These are phyloP conservation scores for Spodoptera litura DNA, from an alignment of 1,140 invertebrate species.

Conservation along the genomic window DNA sequence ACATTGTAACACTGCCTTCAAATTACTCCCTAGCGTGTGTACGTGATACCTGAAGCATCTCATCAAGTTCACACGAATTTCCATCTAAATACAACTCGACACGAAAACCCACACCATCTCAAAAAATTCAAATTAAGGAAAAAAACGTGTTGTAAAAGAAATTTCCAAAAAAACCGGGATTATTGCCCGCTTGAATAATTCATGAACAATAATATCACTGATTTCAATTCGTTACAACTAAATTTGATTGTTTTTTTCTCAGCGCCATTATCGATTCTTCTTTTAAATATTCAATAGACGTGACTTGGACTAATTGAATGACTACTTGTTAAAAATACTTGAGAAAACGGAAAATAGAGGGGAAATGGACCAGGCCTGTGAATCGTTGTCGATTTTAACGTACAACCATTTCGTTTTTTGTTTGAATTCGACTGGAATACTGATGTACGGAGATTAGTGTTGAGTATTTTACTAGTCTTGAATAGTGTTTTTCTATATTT, in stretches of 20 bases:
- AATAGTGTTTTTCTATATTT: too few species aligned
- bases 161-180: constrained; percentile 1
- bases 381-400: neutral
- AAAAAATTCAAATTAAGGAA: constrained; percentile 15
- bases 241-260: constrained; percentile 35
- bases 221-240: constrained; percentile 31
- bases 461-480: neutral
- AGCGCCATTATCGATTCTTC: constrained; percentile 14
- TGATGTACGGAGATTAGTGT: neutral
- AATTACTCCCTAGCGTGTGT: neutral
- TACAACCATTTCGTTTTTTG: neutral
- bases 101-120: neutral
- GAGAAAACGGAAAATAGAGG: neutral
- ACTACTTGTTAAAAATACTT: constrained; percentile 22
- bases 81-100: neutral
- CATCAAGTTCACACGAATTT: neutral
- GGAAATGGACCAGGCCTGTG: neutral
- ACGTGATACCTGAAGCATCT: neutral
- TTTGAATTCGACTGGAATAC: neutral
- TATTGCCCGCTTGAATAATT: constrained; percentile 17
- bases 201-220: constrained; percentile 29
- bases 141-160: neutral
- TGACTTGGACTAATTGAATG: constrained; percentile 22
- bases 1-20: neutral
- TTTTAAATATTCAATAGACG: constrained; percentile 33